phyloP scores from a whole-genome alignment of 1,140 invertebrate genomes.

The Oncopeltus fasciatus region DNA sequence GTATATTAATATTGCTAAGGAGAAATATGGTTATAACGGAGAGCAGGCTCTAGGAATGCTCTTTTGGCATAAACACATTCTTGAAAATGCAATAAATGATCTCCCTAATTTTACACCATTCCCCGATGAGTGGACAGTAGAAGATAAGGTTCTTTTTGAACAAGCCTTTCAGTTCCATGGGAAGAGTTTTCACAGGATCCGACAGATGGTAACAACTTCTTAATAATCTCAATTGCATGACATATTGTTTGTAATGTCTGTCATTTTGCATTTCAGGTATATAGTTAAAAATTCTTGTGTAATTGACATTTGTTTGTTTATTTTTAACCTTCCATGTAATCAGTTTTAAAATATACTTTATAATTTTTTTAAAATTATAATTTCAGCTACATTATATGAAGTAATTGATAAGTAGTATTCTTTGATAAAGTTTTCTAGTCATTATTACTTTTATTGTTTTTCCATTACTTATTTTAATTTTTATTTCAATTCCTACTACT shows the following conservation, averaged over 20 bases:
- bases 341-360: too few species aligned
- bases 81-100: slow-evolving; percentile 80
- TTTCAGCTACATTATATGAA: too few species aligned
- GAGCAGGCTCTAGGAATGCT: slow-evolving; percentile 96
- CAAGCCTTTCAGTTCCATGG: slow-evolving; percentile 97
- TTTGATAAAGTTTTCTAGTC: too few species aligned
- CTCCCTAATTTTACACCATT: slow-evolving; percentile 94
- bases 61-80: slow-evolving; percentile 95
- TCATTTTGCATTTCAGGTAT: too few species aligned
- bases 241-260: too few species aligned
- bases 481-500: neutral
- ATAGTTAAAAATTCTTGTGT: too few species aligned
- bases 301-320: too few species aligned
- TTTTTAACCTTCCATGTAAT: too few species aligned
- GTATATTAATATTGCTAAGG: slow-evolving; percentile 86
- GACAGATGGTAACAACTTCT: slow-evolving; percentile 93
- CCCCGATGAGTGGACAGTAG: slow-evolving; percentile 95
- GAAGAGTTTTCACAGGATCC: slow-evolving; percentile 92
- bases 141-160: slow-evolving; percentile 95
- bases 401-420: too few species aligned
- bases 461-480: neutral
- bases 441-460: too few species aligned
- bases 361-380: too few species aligned
- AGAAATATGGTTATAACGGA: slow-evolving; percentile 94
- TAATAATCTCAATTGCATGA: too few species aligned